Evolutionary conservation across 2,888 invertebrate species (phyloP).

Genomic region (Labia minor): DNA sequence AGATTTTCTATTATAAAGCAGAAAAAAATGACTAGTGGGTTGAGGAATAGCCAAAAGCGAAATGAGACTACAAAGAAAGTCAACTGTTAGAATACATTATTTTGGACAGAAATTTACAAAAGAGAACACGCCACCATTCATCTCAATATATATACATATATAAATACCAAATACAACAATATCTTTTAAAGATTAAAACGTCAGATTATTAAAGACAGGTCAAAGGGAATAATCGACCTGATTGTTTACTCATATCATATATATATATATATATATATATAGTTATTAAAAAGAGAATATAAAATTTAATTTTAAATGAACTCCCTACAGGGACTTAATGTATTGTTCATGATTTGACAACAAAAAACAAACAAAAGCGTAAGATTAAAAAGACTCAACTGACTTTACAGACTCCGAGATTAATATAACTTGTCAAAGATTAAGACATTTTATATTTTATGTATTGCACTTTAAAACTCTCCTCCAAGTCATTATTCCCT

Average conservation of each 20-base stretch:
- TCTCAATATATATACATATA: too few relatives aligned
- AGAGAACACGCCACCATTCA: too few relatives aligned
- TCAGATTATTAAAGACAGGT: constrained; percentile 6
- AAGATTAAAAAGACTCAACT: constrained; percentile 8
- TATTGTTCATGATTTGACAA: not conserved
- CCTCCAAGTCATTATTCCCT: not conserved
- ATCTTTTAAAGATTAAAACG: not conserved
- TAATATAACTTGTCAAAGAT: not conserved
- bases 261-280: not conserved
- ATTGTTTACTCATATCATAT: not conserved
- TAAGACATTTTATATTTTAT: not conserved
- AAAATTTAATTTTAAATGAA: constrained; percentile 7
- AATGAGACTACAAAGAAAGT: not conserved
- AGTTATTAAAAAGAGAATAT: not conserved
- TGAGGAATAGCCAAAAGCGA: not conserved
- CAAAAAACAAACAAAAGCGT: not conserved
- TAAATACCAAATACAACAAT: not conserved
- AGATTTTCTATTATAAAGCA: not conserved
- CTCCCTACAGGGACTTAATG: not conserved
- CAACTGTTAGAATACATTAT: not conserved
- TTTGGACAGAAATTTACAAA: not conserved
- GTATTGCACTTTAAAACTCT: not conserved
- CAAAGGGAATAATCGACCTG: constrained; percentile 13
- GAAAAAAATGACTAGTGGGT: not conserved
- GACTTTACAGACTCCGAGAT: not conserved